A percentile compares a stretch with the other conserved stretches of the same genome.
Conservation (phyloP, 2,797 vertebrate genomes). For the Rhinatrema bivittatum region DNA sequence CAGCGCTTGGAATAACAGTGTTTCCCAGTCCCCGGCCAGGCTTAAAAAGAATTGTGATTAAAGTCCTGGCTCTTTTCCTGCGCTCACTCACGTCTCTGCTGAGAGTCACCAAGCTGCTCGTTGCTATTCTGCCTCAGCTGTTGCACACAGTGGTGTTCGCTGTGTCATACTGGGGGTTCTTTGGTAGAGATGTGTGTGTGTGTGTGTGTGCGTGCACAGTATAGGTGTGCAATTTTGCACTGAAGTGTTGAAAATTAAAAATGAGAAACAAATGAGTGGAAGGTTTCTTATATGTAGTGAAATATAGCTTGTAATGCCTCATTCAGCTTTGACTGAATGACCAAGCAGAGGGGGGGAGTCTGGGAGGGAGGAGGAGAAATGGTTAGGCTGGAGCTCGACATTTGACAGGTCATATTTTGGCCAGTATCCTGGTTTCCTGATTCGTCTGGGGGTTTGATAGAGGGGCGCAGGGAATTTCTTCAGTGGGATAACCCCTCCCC, state of each 20-base stretch:
- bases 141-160: constrained; percentile 11
- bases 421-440: no score
- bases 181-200: no score
- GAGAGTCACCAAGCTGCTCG: constrained; percentile 34
- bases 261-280: constrained; percentile 43
- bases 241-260: constrained; percentile 44
- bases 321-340: constrained; percentile 78
- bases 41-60: constrained; percentile 57
- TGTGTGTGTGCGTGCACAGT: no score
- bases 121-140: constrained; percentile 26
- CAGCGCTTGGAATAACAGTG: constrained; percentile 46
- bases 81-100: constrained; percentile 39
- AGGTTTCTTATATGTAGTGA: constrained; percentile 9
- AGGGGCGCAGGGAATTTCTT: no score
- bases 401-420: no score
- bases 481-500: no score
- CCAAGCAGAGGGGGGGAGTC: no score
- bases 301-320: constrained; percentile 37
- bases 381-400: no score
- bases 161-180: constrained; percentile 33
- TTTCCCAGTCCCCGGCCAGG: constrained; percentile 51
- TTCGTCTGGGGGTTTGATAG: no score
- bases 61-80: constrained; percentile 52
- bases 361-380: no score
- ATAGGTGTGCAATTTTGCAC: constrained; percentile 28